Percentiles rank a stretch among this genome's conserved stretches.
phyloP scores from a whole-genome alignment of 2,888 invertebrate species.

The Rhorus exstirpatorius region DNA sequence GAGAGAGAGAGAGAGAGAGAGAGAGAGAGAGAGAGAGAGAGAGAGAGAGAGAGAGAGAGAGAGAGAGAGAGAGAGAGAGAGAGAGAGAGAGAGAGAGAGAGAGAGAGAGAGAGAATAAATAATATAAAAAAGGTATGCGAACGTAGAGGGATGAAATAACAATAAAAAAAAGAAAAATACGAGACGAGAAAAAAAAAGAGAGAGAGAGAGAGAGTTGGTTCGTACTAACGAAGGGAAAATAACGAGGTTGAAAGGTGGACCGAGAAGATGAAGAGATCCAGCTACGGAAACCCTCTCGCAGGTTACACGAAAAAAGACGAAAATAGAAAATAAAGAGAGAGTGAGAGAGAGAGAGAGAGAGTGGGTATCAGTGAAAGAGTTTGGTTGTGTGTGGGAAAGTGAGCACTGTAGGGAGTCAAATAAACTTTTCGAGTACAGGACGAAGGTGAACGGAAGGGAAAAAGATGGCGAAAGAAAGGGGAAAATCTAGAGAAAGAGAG shows the following conservation, averaged over 20 bases:
- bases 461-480: conserved; percentile 26
- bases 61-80: neutral
- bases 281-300: conserved; percentile 43
- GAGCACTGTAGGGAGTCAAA: conserved; percentile 39
- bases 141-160: conserved; percentile 10
- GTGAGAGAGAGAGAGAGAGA: conserved; percentile 12
- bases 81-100: neutral
- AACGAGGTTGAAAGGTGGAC: conserved; percentile 69
- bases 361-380: conserved; percentile 3
- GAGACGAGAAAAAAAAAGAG: conserved; percentile 3
- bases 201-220: conserved; percentile 43
- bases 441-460: conserved; percentile 47
- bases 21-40: neutral
- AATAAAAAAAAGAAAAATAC: neutral
- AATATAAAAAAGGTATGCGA: conserved; percentile 19
- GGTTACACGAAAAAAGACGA: conserved; percentile 25
- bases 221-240: conserved; percentile 69
- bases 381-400: neutral
- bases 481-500: too few species aligned
- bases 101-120: conserved; percentile 1
- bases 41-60: neutral
- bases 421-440: conserved; percentile 52
- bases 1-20: neutral
- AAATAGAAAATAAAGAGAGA: conserved; percentile 6
- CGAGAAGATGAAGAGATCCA: conserved; percentile 66